Evolutionary conservation across 2,888 invertebrate species (phyloP), one percentile per base, ranked within the genome.

Genomic region (Epinotia ramella): DNA sequence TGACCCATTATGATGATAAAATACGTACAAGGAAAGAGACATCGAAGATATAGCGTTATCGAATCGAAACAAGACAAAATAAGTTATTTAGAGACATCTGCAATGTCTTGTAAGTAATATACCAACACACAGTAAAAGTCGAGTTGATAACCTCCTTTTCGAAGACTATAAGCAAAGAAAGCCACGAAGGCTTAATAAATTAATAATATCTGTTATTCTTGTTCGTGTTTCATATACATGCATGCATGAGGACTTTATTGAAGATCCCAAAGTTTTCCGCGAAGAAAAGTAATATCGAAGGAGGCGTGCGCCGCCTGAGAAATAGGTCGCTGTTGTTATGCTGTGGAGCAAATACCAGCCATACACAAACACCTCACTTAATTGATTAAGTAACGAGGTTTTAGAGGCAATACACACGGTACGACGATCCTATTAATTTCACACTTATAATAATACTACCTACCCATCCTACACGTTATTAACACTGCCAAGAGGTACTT

Each of bases 271-370:
- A 86, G 80, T 86, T 86, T 81, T 80, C 81, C 80, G 80, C 80
- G 79, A 84, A 83, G 81, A 85, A 88, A 90, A 87, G 84, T 87
- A 89, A 88, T 90, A 89, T 86, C 79, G 80, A 73, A 77, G 79
- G 79, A 77, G 84, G 83, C 89, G 88, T 88, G 88, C 83, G 78
- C 72, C 81, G 88, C 87, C 84, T 89, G 84, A 84, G 81, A 87
- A 88, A 80, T 82, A 81, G 53, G 53, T 53, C 53, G 53, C 11
- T 18, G 57, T 57, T 57, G 12, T 20, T 57, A 20, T 1, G 20
- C 11, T 57, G 20, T 20, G 57, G 16, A 18, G 13, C 44, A 16
- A 57, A 18, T 33, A 20, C 6, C 56, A 24, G 16, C 44, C 67
- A 57, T 49, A 57, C 2, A 60, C 59, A 69, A 68, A 59, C 59